phyloP scores from a whole-genome alignment of 2,797 vertebrate genomes.

The Eospalax fontanierii region DNA sequence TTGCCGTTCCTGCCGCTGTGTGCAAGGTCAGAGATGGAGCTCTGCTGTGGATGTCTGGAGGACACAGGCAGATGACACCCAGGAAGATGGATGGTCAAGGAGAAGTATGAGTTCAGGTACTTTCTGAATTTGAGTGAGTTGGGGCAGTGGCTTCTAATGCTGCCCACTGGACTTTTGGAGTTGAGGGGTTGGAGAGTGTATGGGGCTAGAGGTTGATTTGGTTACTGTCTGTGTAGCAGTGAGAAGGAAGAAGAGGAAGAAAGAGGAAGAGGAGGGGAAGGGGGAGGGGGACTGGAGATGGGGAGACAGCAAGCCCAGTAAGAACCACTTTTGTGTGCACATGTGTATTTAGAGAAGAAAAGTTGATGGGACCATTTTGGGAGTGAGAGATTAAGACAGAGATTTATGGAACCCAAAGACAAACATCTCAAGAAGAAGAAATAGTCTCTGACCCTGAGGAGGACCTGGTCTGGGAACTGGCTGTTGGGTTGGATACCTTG shows the following conservation, averaged over 20 bases:
- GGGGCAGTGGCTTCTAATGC: too few relatives aligned
- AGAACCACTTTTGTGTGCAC: not conserved
- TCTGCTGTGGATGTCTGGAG: not conserved
- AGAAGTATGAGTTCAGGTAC: not conserved
- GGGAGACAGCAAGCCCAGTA: not conserved
- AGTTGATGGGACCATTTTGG: not conserved
- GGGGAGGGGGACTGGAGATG: not conserved
- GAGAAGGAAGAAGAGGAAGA: fast-evolving
- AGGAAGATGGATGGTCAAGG: not conserved
- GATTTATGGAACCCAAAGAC: not conserved
- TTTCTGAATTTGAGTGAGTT: not conserved
- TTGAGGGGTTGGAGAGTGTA: not conserved
- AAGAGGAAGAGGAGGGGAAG: too few relatives aligned
- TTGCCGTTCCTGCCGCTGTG: not conserved
- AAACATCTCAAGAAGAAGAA: not conserved
- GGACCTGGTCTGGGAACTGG: not conserved
- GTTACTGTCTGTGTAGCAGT: not conserved
- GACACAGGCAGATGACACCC: not conserved
- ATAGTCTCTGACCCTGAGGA: fast-evolving
- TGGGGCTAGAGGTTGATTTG: not conserved
- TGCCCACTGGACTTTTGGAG: not conserved
- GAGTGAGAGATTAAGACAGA: not conserved
- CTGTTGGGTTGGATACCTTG: too few relatives aligned
- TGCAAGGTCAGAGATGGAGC: not conserved
- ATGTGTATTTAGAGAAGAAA: not conserved